These are phyloP conservation scores for Melieria crassipennis DNA, from an alignment of 2,888 invertebrate species.

Conservation along the genomic window DNA sequence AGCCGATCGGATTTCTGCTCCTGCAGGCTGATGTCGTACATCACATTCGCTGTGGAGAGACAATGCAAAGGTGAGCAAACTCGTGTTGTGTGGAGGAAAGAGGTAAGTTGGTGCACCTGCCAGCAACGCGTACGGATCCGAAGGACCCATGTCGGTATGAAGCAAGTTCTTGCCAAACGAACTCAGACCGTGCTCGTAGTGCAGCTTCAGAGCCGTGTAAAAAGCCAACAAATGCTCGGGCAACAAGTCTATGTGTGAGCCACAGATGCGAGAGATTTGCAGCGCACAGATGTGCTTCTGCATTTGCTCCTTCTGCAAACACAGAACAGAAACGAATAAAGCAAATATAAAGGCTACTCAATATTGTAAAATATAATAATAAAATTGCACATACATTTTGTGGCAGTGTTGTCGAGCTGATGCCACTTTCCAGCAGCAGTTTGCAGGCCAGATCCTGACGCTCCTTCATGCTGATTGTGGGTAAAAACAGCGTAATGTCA, in stretches of 20 bases:
- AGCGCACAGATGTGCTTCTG: slow-evolving; percentile 83
- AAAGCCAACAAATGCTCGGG: slow-evolving; percentile 70
- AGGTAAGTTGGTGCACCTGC: slow-evolving; percentile 67
- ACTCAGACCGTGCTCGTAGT: slow-evolving; percentile 73
- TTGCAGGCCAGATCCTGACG: slow-evolving; percentile 71
- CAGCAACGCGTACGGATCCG: slow-evolving; percentile 83
- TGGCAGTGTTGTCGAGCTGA: slow-evolving; percentile 73
- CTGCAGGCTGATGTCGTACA: slow-evolving; percentile 68
- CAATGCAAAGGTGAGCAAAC: slow-evolving; percentile 7
- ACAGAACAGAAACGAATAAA: too few relatives aligned
- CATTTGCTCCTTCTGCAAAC: slow-evolving; percentile 75
- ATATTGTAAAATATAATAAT: not conserved
- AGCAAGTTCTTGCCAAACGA: slow-evolving; percentile 70
- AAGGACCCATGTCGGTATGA: slow-evolving; percentile 77
- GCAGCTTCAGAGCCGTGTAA: slow-evolving; percentile 71
- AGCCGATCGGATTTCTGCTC: slow-evolving; percentile 70
- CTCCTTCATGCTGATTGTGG: slow-evolving; percentile 70
- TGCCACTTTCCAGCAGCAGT: slow-evolving; percentile 73
- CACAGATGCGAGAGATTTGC: slow-evolving; percentile 79
- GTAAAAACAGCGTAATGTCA: slow-evolving; percentile 81
- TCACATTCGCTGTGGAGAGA: slow-evolving; percentile 59
- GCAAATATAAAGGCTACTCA: too few relatives aligned
- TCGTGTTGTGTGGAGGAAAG: not conserved
- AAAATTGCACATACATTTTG: slow-evolving; percentile 67
- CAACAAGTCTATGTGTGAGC: slow-evolving; percentile 71